phyloP scores from a whole-genome alignment of 1,140 invertebrate species.

The Heterodera carotae region DNA sequence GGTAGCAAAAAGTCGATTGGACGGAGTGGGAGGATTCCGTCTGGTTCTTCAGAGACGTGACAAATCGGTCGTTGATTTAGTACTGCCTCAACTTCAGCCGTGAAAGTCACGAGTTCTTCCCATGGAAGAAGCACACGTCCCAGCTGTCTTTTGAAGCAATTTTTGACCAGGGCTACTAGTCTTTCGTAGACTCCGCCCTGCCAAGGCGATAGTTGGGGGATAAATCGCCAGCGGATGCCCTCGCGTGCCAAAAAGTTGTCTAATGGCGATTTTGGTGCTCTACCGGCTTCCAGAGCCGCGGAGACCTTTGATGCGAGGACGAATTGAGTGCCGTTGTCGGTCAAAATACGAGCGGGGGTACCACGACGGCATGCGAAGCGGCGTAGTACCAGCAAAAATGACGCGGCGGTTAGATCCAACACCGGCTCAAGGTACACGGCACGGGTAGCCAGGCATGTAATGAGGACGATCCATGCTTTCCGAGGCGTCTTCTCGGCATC shows the following conservation, averaged over 20 bases:
- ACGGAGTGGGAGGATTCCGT: slow-evolving; percentile 1
- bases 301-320: neutral
- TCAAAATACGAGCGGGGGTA: slow-evolving; percentile 14
- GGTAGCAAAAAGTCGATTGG: slow-evolving; percentile 1
- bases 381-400: slow-evolving; percentile 30
- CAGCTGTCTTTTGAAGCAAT: slow-evolving; percentile 26
- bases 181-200: slow-evolving; percentile 35
- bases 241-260: neutral
- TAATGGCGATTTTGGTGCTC: neutral
- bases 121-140: neutral
- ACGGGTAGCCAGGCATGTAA: slow-evolving; percentile 28
- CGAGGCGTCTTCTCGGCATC: neutral
- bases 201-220: slow-evolving; percentile 30
- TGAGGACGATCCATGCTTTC: slow-evolving; percentile 27
- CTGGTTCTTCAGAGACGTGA: neutral
- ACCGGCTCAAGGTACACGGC: slow-evolving; percentile 33
- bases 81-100: slow-evolving; percentile 9
- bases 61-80: slow-evolving; percentile 1
- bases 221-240: slow-evolving; percentile 30
- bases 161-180: slow-evolving; percentile 29
- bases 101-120: slow-evolving; percentile 30
- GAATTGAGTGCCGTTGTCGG: slow-evolving; percentile 36
- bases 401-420: slow-evolving; percentile 13
- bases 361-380: slow-evolving; percentile 25
- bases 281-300: slow-evolving; percentile 3